Evolutionary conservation across 1,140 invertebrate species (phyloP).

Genomic region (Drosophila sproati): DNA sequence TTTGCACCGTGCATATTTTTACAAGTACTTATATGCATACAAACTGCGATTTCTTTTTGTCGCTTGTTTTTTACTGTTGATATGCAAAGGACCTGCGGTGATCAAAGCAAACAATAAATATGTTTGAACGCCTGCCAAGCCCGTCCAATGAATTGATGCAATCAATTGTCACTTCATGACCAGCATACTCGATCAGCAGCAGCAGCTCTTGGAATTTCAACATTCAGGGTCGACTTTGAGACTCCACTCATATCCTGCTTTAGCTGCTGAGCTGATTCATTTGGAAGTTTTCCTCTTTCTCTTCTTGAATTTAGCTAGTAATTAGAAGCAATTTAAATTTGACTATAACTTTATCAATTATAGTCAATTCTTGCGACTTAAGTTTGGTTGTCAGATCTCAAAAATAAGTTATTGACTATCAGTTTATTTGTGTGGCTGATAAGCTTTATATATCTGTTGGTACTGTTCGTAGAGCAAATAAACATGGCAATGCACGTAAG

Average conservation of each 20-base stretch:
- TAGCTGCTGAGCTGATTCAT: too few species aligned
- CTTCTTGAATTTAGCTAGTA: too few species aligned
- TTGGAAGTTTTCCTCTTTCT: too few species aligned
- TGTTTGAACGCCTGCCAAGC: constrained; percentile 23
- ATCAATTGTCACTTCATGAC: constrained; percentile 44
- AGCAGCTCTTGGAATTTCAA: not conserved
- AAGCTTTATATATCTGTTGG: too few species aligned
- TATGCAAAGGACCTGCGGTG: constrained; percentile 36
- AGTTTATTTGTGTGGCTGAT: too few species aligned
- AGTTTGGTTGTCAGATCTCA: too few species aligned
- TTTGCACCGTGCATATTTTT: not conserved
- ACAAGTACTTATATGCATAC: constrained; percentile 3
- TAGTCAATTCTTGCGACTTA: too few species aligned
- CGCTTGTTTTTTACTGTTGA: constrained; percentile 32
- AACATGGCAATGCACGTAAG: constrained; percentile 28
- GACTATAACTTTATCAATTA: too few species aligned
- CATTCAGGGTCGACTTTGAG: not conserved
- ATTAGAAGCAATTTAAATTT: too few species aligned
- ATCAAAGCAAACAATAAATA: constrained; percentile 33
- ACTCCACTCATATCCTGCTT: not conserved
- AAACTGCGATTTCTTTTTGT: constrained; percentile 19
- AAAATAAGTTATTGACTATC: too few species aligned
- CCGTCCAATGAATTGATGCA: constrained; percentile 38
- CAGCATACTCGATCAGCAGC: not conserved
- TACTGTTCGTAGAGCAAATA: not conserved